Base-by-base conservation (phyloP, 2,888 invertebrate species). In the Cantharis nigra region DNA sequence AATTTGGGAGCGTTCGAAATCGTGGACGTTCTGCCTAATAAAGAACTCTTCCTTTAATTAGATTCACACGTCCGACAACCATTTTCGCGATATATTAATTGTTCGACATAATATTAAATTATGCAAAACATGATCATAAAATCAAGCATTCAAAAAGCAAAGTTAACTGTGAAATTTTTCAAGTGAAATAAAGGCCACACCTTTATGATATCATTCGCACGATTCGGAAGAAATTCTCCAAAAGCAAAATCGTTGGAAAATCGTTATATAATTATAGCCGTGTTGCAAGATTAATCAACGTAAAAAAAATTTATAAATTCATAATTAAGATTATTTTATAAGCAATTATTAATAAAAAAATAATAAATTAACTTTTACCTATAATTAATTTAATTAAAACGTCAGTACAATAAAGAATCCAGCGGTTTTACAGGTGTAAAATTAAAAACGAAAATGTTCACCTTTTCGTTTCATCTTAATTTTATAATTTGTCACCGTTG, bases 141-240 rank as follows among this genome's bases (percentile, higher is more conserved):
- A 67, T 67, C 65, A 26, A 67, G 23, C 18, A 67, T 67, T 67
- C 65, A 23, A 67, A 67, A 67, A 26, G 26, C 65, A 67, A 67
- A 67, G n/a, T 67, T 67, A 67, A 67, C 26, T 67, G 26, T 23
- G 65, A 67, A 67, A 67, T n/a, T 67, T 67, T 67, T 67, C 65
- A 26, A 67, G 20, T 67, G 18, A 23, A 67, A 23, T 23, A 64
- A 20, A 64, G 64, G 18, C 49, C 49, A 49, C 64, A 64, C 64
- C 64, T 67, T n/a, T 23, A 20, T 67, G 26, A 67, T 67, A 67
- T 20, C 49, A 49, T 49, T 49, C n/a, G 49, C 49, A 49, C 49
- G 49, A 49, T 49, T 49, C n/a, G n/a, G n/a, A 49, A 49, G 49
- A 49, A 49, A 49, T 49, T 49, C 49, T 49, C 49, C n/a, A 49